Evolutionary conservation across 1,140 invertebrate species (phyloP).

Genomic region (Drosophila bocqueti): DNA sequence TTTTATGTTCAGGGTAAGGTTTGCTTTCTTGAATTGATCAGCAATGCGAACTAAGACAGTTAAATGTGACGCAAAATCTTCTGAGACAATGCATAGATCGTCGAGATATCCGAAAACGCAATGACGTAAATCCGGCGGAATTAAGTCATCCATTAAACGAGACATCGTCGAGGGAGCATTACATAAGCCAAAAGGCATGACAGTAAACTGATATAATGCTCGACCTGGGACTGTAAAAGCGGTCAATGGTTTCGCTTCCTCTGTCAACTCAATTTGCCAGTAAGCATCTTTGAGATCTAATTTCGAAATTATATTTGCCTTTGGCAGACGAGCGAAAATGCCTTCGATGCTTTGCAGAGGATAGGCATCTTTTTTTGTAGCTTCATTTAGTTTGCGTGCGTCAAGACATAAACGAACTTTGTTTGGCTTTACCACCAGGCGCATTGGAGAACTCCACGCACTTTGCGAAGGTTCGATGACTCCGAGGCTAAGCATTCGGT

Average conservation of each 20-base stretch:
- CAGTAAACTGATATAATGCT: too few species aligned
- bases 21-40: background rate
- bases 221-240: too few species aligned
- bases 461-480: slow-evolving; percentile 7
- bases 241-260: background rate
- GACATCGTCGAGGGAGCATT: too few species aligned
- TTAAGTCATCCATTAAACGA: too few species aligned
- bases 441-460: slow-evolving; percentile 6
- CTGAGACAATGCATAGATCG: too few species aligned
- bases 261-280: background rate
- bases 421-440: slow-evolving; percentile 14
- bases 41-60: background rate
- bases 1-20: background rate
- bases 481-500: background rate
- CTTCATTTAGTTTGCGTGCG: slow-evolving; percentile 61
- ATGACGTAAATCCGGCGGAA: too few species aligned
- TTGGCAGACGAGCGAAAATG: background rate
- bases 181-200: too few species aligned
- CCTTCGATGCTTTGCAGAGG: slow-evolving; percentile 2
- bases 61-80: too few species aligned
- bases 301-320: background rate
- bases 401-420: background rate
- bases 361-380: background rate
- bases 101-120: too few species aligned
- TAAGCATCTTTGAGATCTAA: background rate